phyloP scores from a whole-genome alignment of 2,888 invertebrate species.

The Amaurobius ferox region DNA sequence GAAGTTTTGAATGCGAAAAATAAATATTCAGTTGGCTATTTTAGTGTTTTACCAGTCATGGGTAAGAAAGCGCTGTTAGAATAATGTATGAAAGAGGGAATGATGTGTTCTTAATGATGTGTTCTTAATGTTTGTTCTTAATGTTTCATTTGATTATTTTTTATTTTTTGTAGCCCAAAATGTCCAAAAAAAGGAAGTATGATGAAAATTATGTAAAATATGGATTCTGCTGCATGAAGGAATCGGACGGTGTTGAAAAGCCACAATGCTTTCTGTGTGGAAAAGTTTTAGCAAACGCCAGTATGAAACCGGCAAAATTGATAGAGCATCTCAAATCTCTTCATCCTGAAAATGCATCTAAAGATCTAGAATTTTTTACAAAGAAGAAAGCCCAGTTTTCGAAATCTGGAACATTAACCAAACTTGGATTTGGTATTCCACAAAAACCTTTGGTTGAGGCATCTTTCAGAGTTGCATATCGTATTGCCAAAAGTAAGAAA shows the following conservation, averaged over 20 bases:
- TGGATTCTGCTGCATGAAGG: conserved; percentile 34
- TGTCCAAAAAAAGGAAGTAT: too few relatives aligned
- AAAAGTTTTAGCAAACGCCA: conserved; percentile 55
- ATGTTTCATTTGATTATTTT: too few relatives aligned
- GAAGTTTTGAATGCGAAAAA: conserved; percentile 34
- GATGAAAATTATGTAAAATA: not conserved
- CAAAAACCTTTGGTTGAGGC: conserved; percentile 28
- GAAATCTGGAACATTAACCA: too few relatives aligned
- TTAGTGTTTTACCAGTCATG: conserved; percentile 33
- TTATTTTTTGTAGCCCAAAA: too few relatives aligned
- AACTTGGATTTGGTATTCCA: too few relatives aligned
- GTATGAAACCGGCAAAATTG: conserved; percentile 69
- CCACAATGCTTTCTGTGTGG: conserved; percentile 42
- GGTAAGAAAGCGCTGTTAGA: conserved; percentile 31
- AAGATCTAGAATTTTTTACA: conserved; percentile 9
- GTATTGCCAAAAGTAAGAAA: conserved; percentile 52
- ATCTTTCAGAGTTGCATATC: conserved; percentile 46
- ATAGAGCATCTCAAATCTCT: conserved; percentile 58
- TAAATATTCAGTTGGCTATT: conserved; percentile 36
- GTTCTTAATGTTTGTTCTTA: too few relatives aligned
- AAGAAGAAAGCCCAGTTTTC: too few relatives aligned
- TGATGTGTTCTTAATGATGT: too few relatives aligned
- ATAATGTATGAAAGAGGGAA: too few relatives aligned
- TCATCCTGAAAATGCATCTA: conserved; percentile 59
- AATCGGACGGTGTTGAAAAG: conserved; percentile 33